Percentiles rank a stretch among this genome's conserved stretches.
These are phyloP conservation scores for Drosophila limbata DNA, from an alignment of 2,888 invertebrate genomes.

Conservation along the genomic window DNA sequence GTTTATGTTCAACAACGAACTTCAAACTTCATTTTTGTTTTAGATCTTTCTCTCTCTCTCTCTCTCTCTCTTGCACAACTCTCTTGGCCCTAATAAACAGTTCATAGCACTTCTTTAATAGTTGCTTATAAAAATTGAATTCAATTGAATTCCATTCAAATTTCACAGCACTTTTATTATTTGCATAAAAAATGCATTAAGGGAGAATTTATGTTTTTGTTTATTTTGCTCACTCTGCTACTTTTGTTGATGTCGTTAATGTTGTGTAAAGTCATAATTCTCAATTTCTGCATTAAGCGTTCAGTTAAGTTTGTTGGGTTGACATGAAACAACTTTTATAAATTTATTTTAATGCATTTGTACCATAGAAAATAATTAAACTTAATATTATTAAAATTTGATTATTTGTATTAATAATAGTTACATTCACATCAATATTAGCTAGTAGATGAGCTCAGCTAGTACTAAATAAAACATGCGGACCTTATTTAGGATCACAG, in stretches of 20 bases:
- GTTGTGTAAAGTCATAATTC: conserved; percentile 60
- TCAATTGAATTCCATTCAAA: conserved; percentile 50
- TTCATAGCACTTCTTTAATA: conserved; percentile 38
- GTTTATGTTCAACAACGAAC: conserved; percentile 24
- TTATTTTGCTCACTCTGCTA: conserved; percentile 1
- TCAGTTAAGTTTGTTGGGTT: conserved; percentile 15
- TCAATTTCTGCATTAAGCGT: conserved; percentile 48
- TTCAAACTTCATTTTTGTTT: conserved; percentile 35
- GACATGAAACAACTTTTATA: conserved; percentile 54
- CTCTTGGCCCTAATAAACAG: conserved; percentile 46
- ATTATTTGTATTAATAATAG: not conserved
- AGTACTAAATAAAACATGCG: no score
- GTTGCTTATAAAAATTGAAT: conserved; percentile 19
- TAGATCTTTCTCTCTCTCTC: not conserved
- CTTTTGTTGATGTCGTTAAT: conserved; percentile 44
- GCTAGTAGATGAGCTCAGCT: no score
- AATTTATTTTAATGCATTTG: conserved; percentile 20
- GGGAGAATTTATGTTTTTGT: conserved; percentile 59
- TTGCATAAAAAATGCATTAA: conserved; percentile 65
- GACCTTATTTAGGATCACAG: no score
- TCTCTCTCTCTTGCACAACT: not conserved
- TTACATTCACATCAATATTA: no score
- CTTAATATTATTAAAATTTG: not conserved
- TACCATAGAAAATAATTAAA: not conserved
- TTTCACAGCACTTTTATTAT: conserved; percentile 40